Evolutionary conservation across 2,113 vertebrate genomes (phyloP), one percentile per base, ranked within the genome.

Genomic region (Coryphaenoides rupestris): DNA sequence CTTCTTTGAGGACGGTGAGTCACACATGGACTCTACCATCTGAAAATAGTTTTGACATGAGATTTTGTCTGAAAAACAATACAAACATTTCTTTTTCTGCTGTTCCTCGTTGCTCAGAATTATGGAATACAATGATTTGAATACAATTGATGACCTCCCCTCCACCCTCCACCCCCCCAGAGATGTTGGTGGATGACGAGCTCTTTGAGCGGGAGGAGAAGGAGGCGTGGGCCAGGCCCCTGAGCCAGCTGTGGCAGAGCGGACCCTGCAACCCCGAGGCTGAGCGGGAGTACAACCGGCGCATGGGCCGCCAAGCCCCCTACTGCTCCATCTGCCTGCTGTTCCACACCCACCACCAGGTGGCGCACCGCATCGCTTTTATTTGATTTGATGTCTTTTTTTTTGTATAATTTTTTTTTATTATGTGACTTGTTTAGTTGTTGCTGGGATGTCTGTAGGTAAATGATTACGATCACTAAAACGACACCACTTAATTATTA

Each of bases 271-370:
- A 93, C 80, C 95, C 94, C 28, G 86, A 92, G 80, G 93, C 92
- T 0, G 97, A 98, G 78, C 91, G 89, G 64, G 93, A 96, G 22
- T 98, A 96, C 78, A 99, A 99, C 64, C 86, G 87, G 50, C 84
- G 55, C 19, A 89, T 95, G 92, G 94, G 95, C 60, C 92, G 90
- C 68, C 91, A 91, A 80, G 75, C 93, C 1, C 97, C 97, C 0
- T 93, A 94, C 85, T 99, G 97, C 58, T 92, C 94, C 3, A 92
- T 99, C 50, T 99, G 97, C 74, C 89, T 96, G 86, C 92, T 99
- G 21, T 98, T 99, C 85, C 91, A 95, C 84, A 92, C 92, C 0
- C 91, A 97, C 55, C 88, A 96, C 69, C 93, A 95, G 91, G 86
- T 94, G 72, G 58, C 33, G 33, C 6, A 7, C 33, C 33, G 33